Conservation (phyloP, 2,888 invertebrate genomes). For the Sipha maydis region DNA sequence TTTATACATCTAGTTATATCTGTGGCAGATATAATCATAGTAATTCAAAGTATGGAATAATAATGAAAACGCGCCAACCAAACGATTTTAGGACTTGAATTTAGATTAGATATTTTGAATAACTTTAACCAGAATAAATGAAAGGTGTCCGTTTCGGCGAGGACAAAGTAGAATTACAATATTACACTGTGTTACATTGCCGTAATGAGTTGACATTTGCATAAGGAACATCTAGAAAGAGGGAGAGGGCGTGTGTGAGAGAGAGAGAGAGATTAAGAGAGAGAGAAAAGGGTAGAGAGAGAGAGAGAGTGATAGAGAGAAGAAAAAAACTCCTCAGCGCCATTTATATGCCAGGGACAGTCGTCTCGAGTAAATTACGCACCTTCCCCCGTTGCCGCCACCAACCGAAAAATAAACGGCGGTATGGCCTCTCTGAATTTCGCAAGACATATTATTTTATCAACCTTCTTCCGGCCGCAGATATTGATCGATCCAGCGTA, state of each 20-base stretch:
- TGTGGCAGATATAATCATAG: neutral
- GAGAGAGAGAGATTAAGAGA: neutral
- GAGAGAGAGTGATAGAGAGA: neutral
- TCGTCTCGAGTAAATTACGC: neutral
- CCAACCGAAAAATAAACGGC: neutral
- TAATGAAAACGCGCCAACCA: neutral
- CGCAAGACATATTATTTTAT: neutral
- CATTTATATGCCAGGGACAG: neutral
- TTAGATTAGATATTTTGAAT: constrained; percentile 38
- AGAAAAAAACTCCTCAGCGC: neutral
- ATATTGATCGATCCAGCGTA: neutral
- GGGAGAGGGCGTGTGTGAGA: neutral
- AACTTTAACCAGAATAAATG: constrained; percentile 17
- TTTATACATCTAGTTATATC: neutral
- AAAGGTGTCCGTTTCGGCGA: neutral
- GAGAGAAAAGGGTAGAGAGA: neutral
- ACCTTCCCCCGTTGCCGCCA: neutral
- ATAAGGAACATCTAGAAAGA: neutral
- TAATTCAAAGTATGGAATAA: constrained; percentile 29
- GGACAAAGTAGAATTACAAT: neutral
- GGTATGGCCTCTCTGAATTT: neutral
- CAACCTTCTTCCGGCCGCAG: neutral
- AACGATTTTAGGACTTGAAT: constrained; percentile 34
- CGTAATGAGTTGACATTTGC: constrained; percentile 19
- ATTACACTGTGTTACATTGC: neutral